These are phyloP conservation scores for Magallana nippona DNA, from an alignment of 2,888 invertebrate species.

Conservation along the genomic window DNA sequence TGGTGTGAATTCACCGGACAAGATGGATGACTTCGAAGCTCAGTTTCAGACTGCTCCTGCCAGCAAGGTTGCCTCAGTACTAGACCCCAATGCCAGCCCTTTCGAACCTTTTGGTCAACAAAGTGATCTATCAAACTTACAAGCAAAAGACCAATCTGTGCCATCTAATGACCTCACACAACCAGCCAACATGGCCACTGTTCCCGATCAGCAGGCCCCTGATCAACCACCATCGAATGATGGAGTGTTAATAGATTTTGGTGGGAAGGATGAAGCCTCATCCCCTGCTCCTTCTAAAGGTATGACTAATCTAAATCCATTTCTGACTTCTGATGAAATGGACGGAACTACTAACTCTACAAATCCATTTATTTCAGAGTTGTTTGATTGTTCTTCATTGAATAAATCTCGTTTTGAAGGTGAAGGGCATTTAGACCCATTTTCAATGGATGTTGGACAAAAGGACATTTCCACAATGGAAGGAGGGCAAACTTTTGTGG, in stretches of 20 bases:
- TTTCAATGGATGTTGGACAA: conserved; percentile 31
- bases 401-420: conserved; percentile 26
- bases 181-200: conserved; percentile 15
- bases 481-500: conserved; percentile 21
- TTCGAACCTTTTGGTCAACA: conserved; percentile 7
- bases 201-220: background rate
- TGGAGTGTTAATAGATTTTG: conserved; percentile 34
- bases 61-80: background rate
- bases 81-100: conserved; percentile 18
- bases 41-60: conserved; percentile 4
- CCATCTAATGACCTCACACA: background rate
- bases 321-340: conserved; percentile 26
- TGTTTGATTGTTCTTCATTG: background rate
- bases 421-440: conserved; percentile 27
- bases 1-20: conserved; percentile 36
- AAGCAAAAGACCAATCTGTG: conserved; percentile 25
- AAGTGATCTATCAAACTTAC: background rate
- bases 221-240: background rate
- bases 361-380: conserved; percentile 40
- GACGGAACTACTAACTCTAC: background rate
- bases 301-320: conserved; percentile 37
- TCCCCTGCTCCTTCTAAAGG: conserved; percentile 2
- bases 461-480: background rate
- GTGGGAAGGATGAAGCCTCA: conserved; percentile 28
- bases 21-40: conserved; percentile 30